Conservation (phyloP, 2,888 invertebrate species). For the Dascillus cervinus region DNA sequence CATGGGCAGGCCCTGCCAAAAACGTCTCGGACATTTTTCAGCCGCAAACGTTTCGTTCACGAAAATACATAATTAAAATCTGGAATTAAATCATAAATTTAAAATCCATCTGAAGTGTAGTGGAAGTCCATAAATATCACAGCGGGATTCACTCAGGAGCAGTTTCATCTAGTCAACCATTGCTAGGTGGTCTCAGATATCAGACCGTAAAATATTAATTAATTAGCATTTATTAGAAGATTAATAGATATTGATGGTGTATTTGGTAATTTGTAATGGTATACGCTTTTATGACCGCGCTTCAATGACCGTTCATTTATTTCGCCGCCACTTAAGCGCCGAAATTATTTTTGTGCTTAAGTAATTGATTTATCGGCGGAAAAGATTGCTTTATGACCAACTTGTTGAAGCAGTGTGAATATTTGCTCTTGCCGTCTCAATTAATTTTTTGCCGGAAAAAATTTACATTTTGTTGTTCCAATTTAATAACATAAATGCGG, state of each 20-base stretch:
- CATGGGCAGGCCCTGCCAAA: too few relatives aligned
- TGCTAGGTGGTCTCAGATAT: conserved; percentile 19
- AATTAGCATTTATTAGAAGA: conserved; percentile 18
- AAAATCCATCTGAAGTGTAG: conserved; percentile 15
- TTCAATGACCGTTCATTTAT: conserved; percentile 2
- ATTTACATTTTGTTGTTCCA: too few relatives aligned
- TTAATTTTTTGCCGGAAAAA: too few relatives aligned
- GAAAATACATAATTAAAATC: conserved; percentile 13
- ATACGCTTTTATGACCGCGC: conserved; percentile 4
- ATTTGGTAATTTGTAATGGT: conserved; percentile 13
- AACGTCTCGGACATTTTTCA: too few relatives aligned
- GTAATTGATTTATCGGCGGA: too few relatives aligned
- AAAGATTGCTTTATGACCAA: too few relatives aligned
- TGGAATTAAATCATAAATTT: conserved; percentile 16
- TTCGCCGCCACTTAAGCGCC: background rate
- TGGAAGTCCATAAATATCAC: conserved; percentile 19
- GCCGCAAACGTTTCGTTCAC: conserved; percentile 6
- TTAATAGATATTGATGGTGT: conserved; percentile 12
- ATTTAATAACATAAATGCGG: too few relatives aligned
- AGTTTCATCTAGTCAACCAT: conserved; percentile 17
- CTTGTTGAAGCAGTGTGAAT: too few relatives aligned
- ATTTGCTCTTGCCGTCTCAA: too few relatives aligned
- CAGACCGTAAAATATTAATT: conserved; percentile 19
- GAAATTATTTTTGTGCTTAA: too few relatives aligned
- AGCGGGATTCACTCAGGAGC: conserved; percentile 18